Evolutionary conservation across 92 coral and sea anemone species (phyloP), one percentile per base, ranked within the genome.

Genomic region (Desmophyllum pertusum): DNA sequence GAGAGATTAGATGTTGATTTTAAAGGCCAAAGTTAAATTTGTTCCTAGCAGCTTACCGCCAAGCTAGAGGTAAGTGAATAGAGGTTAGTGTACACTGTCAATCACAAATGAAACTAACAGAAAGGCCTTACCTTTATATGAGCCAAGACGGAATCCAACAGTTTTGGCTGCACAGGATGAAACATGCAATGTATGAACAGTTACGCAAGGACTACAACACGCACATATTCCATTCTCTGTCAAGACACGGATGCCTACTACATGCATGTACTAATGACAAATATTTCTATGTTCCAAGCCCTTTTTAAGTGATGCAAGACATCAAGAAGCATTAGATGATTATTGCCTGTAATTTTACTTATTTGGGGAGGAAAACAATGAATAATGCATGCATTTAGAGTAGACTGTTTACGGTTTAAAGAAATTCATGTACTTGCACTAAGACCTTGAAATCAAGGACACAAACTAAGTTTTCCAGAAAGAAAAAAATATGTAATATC

Each of bases 61-160:
- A n/a, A n/a, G n/a, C n/a, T n/a, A n/a, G n/a, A n/a, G n/a, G n/a
- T n/a, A n/a, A n/a, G n/a, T n/a, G n/a, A n/a, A n/a, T n/a, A n/a
- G n/a, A n/a, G n/a, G n/a, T n/a, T n/a, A n/a, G n/a, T n/a, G n/a
- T n/a, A n/a, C n/a, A n/a, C n/a, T n/a, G n/a, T n/a, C n/a, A n/a
- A n/a, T n/a, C n/a, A n/a, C n/a, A n/a, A 46, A n/a, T 37, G 27
- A 55, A 5, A 51, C 11, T 29, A 4, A 59, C 33, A 23, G 3
- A 51, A 27, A 46, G 75, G 3, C n/a, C 78, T 72, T 84, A 96
- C 98, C 98, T 92, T 87, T 94, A 77, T 96, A 96, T 36, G 95
- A 90, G 38, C 98, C 98, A 67, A 93, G 87, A 41, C 98, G 85
- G 73, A 96, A 96, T 48, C 98, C 98, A 88, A 96, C 94, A 41